These are phyloP conservation scores for Zelleria hepariella DNA, from an alignment of 2,888 invertebrate genomes.

Conservation along the genomic window DNA sequence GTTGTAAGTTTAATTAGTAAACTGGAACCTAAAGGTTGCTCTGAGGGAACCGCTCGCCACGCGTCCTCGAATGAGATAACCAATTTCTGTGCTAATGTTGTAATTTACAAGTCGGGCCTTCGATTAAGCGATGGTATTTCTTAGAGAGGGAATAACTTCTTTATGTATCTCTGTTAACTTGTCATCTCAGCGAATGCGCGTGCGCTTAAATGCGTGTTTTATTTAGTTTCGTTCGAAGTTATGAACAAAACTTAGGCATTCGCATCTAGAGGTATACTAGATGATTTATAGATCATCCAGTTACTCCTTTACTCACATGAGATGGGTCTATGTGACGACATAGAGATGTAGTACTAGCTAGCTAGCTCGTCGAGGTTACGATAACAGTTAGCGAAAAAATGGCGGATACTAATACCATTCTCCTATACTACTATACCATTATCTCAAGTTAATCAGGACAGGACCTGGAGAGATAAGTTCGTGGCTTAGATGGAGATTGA, in stretches of 20 bases:
- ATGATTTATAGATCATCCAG: too few species aligned
- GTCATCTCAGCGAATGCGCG: not conserved
- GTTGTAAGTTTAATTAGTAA: constrained; percentile 66
- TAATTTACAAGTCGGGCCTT: not conserved
- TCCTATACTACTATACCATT: too few species aligned
- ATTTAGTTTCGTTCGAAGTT: not conserved
- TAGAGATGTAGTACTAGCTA: too few species aligned
- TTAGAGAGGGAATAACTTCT: not conserved
- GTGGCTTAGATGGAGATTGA: too few species aligned
- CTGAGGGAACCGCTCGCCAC: constrained; percentile 55
- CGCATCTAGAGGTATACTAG: not conserved
- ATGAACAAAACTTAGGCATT: not conserved
- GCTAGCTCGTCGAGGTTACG: too few species aligned
- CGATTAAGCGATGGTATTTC: not conserved
- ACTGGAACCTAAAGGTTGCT: constrained; percentile 33
- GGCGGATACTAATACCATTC: too few species aligned
- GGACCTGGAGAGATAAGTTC: too few species aligned
- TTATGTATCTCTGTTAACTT: not conserved
- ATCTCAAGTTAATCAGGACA: too few species aligned
- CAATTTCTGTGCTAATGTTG: not conserved
- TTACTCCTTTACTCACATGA: too few species aligned
- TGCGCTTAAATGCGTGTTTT: not conserved
- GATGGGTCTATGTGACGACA: too few species aligned
- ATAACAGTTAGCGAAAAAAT: too few species aligned
- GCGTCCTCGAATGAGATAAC: constrained; percentile 20